These are phyloP conservation scores for Potorous gilbertii DNA, from an alignment of 2,797 vertebrate genomes.

Conservation along the genomic window DNA sequence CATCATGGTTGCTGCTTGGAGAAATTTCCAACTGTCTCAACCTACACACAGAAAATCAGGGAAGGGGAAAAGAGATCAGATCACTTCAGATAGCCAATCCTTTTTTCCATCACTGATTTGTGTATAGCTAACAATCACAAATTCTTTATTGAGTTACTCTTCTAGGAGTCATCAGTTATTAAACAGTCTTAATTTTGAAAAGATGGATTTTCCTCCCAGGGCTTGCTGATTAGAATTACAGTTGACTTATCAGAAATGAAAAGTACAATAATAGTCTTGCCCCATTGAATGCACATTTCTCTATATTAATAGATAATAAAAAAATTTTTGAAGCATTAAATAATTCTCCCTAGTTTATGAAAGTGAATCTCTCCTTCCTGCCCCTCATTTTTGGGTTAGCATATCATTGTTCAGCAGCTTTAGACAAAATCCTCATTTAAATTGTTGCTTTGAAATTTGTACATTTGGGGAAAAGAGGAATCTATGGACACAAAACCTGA, in stretches of 20 bases:
- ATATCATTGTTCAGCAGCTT: conserved; percentile 52
- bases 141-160: not conserved
- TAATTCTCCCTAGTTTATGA: conserved; percentile 49
- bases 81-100: conserved; percentile 50
- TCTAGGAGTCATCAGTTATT: conserved; percentile 18
- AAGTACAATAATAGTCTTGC: conserved; percentile 25
- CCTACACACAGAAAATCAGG: conserved; percentile 81
- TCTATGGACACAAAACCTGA: not conserved
- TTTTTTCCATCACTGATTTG: conserved; percentile 20
- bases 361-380: conserved; percentile 57
- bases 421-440: conserved; percentile 50
- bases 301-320: conserved; percentile 25
- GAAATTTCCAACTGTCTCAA: conserved; percentile 72
- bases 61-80: conserved; percentile 44
- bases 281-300: conserved; percentile 1
- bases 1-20: conserved; percentile 85
- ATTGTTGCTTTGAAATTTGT: conserved; percentile 44
- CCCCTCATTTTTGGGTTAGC: conserved; percentile 38
- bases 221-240: conserved; percentile 13
- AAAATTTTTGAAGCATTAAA: conserved; percentile 49
- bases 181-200: conserved; percentile 42
- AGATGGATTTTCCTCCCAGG: conserved; percentile 12
- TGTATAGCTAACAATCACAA: conserved; percentile 41
- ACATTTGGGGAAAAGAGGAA: not conserved
- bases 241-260: conserved; percentile 44